These are phyloP conservation scores for Noctua pronuba DNA, from an alignment of 2,888 invertebrate genomes.

Conservation along the genomic window DNA sequence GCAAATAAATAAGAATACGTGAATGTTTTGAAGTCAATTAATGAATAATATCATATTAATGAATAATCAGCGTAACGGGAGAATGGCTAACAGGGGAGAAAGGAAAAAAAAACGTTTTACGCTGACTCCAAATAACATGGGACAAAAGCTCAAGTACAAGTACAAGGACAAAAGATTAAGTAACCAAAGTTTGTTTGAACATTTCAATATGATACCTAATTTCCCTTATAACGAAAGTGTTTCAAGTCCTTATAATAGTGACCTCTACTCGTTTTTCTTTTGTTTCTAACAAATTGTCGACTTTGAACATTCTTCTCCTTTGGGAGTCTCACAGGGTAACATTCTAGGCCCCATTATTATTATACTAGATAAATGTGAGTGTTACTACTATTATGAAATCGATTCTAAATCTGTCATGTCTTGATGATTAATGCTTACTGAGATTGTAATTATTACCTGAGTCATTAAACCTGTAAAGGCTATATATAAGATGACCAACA, in stretches of 20 bases:
- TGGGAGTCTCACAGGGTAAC: neutral
- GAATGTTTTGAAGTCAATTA: neutral
- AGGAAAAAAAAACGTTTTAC: neutral
- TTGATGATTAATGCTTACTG: conserved; percentile 19
- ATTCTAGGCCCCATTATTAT: conserved; percentile 12
- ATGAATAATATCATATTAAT: neutral
- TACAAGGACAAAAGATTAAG: neutral
- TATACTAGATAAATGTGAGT: neutral
- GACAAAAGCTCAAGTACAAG: no score
- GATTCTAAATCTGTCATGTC: neutral
- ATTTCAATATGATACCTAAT: neutral
- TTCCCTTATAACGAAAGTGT: neutral
- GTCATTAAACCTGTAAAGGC: conserved; percentile 35
- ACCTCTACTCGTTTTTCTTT: neutral
- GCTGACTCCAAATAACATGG: neutral
- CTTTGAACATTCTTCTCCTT: neutral
- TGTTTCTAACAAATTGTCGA: neutral
- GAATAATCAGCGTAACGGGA: neutral
- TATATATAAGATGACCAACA: conserved; percentile 37
- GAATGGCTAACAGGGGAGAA: neutral
- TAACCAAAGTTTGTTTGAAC: neutral
- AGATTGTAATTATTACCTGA: neutral
- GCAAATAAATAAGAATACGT: neutral
- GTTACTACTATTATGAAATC: conserved; percentile 1
- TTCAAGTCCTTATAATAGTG: neutral